Evolutionary conservation across 2,113 vertebrate species (phyloP).

Genomic region (Cygnus atratus): DNA sequence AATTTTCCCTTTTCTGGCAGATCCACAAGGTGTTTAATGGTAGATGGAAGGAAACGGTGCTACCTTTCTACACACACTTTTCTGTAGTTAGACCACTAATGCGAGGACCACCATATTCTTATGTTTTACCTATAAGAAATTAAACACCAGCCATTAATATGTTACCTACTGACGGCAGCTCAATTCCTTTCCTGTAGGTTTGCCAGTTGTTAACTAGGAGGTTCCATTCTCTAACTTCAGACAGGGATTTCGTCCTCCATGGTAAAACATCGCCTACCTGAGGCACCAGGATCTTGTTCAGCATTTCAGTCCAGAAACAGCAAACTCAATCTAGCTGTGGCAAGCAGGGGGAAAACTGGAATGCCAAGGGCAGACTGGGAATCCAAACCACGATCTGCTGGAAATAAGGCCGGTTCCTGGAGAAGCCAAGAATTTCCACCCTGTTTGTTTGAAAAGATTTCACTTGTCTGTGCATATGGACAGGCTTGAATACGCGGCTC

Average conservation of each 20-base stretch:
- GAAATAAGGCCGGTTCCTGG: slow-evolving; percentile 64
- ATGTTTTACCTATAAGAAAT: slow-evolving; percentile 54
- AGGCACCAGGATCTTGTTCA: slow-evolving; percentile 77
- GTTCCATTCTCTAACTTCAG: slow-evolving; percentile 63
- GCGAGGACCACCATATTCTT: slow-evolving; percentile 62
- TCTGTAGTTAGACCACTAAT: slow-evolving; percentile 4
- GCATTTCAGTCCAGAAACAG: slow-evolving; percentile 76
- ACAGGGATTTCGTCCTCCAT: slow-evolving; percentile 71
- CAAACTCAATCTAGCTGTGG: slow-evolving; percentile 80
- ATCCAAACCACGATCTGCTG: slow-evolving; percentile 77
- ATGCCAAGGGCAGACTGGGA: slow-evolving; percentile 67
- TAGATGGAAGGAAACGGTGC: slow-evolving; percentile 36
- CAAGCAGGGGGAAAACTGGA: slow-evolving; percentile 71
- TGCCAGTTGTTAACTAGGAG: slow-evolving; percentile 29
- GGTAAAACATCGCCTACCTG: slow-evolving; percentile 77
- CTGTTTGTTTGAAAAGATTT: slow-evolving; percentile 68
- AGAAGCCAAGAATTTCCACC: slow-evolving; percentile 78
- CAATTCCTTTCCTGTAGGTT: slow-evolving; percentile 41
- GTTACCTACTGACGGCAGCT: slow-evolving; percentile 34
- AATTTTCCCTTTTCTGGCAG: slow-evolving; percentile 65
- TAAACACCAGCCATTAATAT: slow-evolving; percentile 44
- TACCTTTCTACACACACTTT: slow-evolving; percentile 15
- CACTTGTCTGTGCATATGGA: slow-evolving; percentile 28
- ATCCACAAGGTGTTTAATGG: slow-evolving; percentile 41
- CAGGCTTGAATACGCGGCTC: background rate